Evolutionary conservation across 2,888 invertebrate species (phyloP).

Genomic region (Apodemia duryi): DNA sequence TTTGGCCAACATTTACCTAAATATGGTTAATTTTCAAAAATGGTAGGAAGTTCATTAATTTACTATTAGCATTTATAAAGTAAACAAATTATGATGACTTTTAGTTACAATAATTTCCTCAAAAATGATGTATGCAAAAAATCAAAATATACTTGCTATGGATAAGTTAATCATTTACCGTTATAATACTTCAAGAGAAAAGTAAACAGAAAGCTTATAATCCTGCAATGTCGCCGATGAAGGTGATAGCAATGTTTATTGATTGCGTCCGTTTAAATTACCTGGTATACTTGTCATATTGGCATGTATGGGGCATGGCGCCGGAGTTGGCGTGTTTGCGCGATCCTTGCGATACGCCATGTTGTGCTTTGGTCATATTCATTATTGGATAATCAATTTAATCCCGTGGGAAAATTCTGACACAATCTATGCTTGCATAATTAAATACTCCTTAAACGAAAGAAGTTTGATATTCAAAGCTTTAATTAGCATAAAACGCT

Average conservation of each 20-base stretch:
- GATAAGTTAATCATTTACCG: conserved; percentile 14
- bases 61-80: neutral
- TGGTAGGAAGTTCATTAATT: neutral
- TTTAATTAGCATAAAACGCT: conserved; percentile 15
- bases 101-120: too few species aligned
- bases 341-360: conserved; percentile 40
- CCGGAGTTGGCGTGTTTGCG: conserved; percentile 45
- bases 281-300: conserved; percentile 58
- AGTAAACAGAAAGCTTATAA: conserved; percentile 30
- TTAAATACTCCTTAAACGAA: conserved; percentile 21
- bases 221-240: conserved; percentile 40
- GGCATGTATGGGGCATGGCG: conserved; percentile 51
- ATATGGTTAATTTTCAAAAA: neutral
- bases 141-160: neutral
- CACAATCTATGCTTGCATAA: conserved; percentile 33
- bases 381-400: conserved; percentile 39
- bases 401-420: conserved; percentile 41
- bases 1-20: conserved; percentile 1
- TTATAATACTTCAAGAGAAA: conserved; percentile 16
- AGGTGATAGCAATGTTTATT: conserved; percentile 57
- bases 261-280: conserved; percentile 68
- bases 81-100: too few species aligned
- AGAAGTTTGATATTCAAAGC: conserved; percentile 18
- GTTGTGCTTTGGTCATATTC: conserved; percentile 18
- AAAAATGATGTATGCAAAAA: neutral